Evolutionary conservation across 2,888 invertebrate genomes (phyloP), one percentile per base, ranked within the genome.

Genomic region (Phragmatobia fuliginosa): DNA sequence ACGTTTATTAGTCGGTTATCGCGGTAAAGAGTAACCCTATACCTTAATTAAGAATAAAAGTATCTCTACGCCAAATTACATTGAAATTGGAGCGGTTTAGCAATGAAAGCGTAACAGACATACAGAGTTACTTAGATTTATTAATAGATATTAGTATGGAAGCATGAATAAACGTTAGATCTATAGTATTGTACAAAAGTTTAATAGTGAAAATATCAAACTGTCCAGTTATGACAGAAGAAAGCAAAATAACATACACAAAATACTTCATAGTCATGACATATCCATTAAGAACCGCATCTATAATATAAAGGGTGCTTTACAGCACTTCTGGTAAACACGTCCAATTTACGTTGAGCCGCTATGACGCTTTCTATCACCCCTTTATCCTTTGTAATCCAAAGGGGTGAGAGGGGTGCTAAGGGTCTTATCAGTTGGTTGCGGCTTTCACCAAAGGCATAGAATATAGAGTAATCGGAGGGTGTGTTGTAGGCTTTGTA

Each of bases 321-420:
- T 86, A 88, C 83, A 83, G 83, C 84, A 87, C 85, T 92, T 88
- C 92, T 92, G 92, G 92, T 92, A 90, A 90, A 89, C 86, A 87
- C 80, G 83, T 84, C 92, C 88, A 90, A 86, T 87, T 83, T 81
- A 81, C 71, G 76, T 81, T 82, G 90, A 89, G 74, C 90, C 81
- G 76, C 85, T 84, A 85, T 89, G 85, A 88, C 86, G 85, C 86
- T 88, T 88, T 85, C 86, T 86, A 85, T 88, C 85, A 85, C 88
- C 88, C 87, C 88, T 87, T 87, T 83, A 85, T 85, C 87, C 83
- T 83, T 89, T 88, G 89, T 89, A 88, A 90, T 87, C 84, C 79
- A 80, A 85, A 87, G 85, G 79, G 77, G 72, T 73, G 75, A 79
- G 81, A 83, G 86, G 83, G 85, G 86, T 73, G 76, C 71, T 77